Percentiles rank a stretch among this genome's conserved stretches.
Evolutionary conservation across 2,888 invertebrate genomes (phyloP).

Genomic region (Eumacrocentrus americanus): DNA sequence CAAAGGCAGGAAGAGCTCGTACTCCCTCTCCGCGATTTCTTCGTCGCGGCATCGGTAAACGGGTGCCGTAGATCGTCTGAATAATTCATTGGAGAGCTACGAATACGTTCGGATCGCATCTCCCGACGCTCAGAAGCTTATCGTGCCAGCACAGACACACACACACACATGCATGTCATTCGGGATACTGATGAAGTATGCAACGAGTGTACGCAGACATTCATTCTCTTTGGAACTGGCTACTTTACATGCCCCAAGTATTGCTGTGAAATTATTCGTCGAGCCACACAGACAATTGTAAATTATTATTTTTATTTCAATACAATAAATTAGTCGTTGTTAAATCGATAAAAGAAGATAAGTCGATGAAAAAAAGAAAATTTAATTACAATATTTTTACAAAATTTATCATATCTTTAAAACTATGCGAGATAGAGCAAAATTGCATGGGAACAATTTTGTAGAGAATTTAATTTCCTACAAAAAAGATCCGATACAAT

Average conservation of each 20-base stretch:
- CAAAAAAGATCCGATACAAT: too few species aligned
- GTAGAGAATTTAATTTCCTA: too few species aligned
- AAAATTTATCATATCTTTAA: too few species aligned
- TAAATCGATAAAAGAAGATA: too few species aligned
- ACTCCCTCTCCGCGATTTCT: slow-evolving; percentile 22
- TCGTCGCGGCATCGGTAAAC: slow-evolving; percentile 36
- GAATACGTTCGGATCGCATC: slow-evolving; percentile 29
- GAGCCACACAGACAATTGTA: neutral
- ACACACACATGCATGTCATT: slow-evolving; percentile 8
- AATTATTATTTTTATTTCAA: slow-evolving; percentile 7
- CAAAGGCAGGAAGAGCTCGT: slow-evolving; percentile 1
- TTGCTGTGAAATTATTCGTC: slow-evolving; percentile 14
- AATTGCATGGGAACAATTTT: too few species aligned
- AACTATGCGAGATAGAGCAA: too few species aligned
- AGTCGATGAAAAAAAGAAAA: too few species aligned
- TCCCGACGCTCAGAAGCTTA: slow-evolving; percentile 23
- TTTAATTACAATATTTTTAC: too few species aligned
- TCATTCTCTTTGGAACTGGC: slow-evolving; percentile 5
- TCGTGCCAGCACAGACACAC: slow-evolving; percentile 17
- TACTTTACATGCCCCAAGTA: neutral
- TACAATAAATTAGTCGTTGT: too few species aligned
- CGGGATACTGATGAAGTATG: slow-evolving; percentile 22
- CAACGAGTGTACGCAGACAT: neutral
- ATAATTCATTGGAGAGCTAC: slow-evolving; percentile 39
- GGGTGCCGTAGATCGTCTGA: slow-evolving; percentile 37